Conservation (phyloP, 1,140 invertebrate species). For the Pygmarrhopalites habei region DNA sequence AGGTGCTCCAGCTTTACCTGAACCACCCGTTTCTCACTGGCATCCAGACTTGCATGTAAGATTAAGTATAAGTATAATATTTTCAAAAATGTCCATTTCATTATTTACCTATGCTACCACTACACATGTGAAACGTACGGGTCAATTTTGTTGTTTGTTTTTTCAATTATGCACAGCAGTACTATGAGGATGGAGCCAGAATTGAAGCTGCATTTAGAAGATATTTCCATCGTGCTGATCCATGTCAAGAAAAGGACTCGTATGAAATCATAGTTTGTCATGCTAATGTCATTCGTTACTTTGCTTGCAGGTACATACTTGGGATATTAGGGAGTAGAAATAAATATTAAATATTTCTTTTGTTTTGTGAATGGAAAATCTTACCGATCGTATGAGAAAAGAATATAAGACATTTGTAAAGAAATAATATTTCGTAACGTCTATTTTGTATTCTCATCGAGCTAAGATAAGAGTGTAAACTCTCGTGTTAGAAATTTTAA, state of each 20-base stretch:
- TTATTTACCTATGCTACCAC: no score
- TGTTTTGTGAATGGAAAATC: background rate
- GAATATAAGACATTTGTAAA: background rate
- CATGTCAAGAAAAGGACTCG: constrained; percentile 69
- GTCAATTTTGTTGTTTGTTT: no score
- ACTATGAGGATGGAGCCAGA: constrained; percentile 82
- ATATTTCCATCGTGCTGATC: constrained; percentile 83
- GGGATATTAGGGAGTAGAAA: background rate
- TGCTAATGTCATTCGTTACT: constrained; percentile 96
- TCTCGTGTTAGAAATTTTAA: background rate
- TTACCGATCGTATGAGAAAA: background rate
- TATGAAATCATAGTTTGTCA: constrained; percentile 95
- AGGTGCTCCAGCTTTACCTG: constrained; percentile 75
- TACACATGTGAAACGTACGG: no score
- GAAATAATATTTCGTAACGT: background rate
- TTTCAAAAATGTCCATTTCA: no score
- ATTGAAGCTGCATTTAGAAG: constrained; percentile 94
- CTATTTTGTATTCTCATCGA: no score
- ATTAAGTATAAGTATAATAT: no score
- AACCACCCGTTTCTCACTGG: constrained; percentile 79
- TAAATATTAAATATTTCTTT: background rate
- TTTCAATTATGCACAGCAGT: constrained; percentile 60
- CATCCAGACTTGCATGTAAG: constrained; percentile 57
- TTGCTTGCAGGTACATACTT: constrained; percentile 76
- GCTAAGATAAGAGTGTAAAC: background rate